Conservation (phyloP, 2,888 invertebrate species). For the Standfussiana lucernea region DNA sequence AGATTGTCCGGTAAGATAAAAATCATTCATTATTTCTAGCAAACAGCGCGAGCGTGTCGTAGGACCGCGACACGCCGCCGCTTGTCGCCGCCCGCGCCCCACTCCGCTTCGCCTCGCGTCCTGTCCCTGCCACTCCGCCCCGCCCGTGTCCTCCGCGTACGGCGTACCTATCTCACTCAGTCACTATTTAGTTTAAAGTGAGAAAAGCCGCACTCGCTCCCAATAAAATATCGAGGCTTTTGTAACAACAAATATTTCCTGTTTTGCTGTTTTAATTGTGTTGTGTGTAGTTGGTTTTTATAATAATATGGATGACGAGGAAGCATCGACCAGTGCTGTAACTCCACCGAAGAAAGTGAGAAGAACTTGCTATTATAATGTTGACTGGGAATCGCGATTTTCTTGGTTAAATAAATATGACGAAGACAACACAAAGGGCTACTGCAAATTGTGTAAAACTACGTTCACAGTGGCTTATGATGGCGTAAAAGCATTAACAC, state of each 20-base stretch:
- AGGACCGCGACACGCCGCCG: too few relatives aligned
- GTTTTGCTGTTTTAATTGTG: too few relatives aligned
- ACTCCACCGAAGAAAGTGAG: constrained; percentile 29
- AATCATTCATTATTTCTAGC: too few relatives aligned
- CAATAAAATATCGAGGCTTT: not conserved
- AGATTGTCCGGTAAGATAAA: too few relatives aligned
- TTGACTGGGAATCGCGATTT: constrained; percentile 22
- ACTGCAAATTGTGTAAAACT: constrained; percentile 30
- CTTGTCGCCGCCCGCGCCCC: not conserved
- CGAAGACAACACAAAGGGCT: constrained; percentile 11
- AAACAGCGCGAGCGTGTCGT: too few relatives aligned
- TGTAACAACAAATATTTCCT: too few relatives aligned
- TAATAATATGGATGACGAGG: constrained; percentile 21
- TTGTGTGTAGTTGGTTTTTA: too few relatives aligned
- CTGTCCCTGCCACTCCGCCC: not conserved
- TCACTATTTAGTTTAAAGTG: not conserved
- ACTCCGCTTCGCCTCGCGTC: not conserved
- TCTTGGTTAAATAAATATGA: not conserved
- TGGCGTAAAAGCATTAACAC: constrained; percentile 8
- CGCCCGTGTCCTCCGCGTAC: constrained; percentile 2
- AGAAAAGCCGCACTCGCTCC: constrained; percentile 3
- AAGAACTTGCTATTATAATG: constrained; percentile 24
- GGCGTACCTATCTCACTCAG: not conserved
- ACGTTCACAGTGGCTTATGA: constrained; percentile 9
- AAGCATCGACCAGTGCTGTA: constrained; percentile 28